Percentiles rank a stretch among this genome's conserved stretches.
These are phyloP conservation scores for Elymnias hypermnestra DNA, from an alignment of 1,140 invertebrate species.

Conservation along the genomic window DNA sequence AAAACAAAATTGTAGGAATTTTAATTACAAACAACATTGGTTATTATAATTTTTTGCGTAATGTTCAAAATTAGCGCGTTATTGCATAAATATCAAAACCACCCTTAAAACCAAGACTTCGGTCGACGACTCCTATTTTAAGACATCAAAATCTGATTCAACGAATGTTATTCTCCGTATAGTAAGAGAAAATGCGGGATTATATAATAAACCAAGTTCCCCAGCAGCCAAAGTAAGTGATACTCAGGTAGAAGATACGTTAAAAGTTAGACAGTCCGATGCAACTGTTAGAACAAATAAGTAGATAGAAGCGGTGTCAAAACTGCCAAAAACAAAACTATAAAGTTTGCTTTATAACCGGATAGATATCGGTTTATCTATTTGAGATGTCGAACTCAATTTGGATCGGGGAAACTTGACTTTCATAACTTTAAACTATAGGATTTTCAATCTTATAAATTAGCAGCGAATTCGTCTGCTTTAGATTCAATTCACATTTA, in stretches of 20 bases:
- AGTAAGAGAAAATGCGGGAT: conserved; percentile 21
- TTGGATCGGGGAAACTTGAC: conserved; percentile 40
- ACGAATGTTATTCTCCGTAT: background rate
- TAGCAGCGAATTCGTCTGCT: too few relatives aligned
- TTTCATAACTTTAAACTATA: too few relatives aligned
- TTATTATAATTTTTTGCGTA: too few relatives aligned
- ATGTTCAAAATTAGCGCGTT: too few relatives aligned
- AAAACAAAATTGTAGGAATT: too few relatives aligned
- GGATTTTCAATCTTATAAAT: too few relatives aligned
- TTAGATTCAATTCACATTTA: too few relatives aligned
- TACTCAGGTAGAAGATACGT: conserved; percentile 53
- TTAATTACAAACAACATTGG: too few relatives aligned
- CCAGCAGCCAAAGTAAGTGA: conserved; percentile 43
- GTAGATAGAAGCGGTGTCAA: conserved; percentile 69
- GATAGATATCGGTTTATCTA: conserved; percentile 69
- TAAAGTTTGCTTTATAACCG: conserved; percentile 72
- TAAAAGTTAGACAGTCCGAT: conserved; percentile 61
- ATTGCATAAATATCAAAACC: too few relatives aligned
- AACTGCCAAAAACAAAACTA: conserved; percentile 77
- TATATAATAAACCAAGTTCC: conserved; percentile 43
- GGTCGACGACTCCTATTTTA: too few relatives aligned
- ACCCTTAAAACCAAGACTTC: too few relatives aligned
- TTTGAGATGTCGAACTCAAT: conserved; percentile 67
- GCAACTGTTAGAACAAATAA: conserved; percentile 70
- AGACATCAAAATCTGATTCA: too few relatives aligned